Evolutionary conservation across 1,140 invertebrate genomes (phyloP), one percentile per base, ranked within the genome.

Genomic region (Diuraphis noxia): DNA sequence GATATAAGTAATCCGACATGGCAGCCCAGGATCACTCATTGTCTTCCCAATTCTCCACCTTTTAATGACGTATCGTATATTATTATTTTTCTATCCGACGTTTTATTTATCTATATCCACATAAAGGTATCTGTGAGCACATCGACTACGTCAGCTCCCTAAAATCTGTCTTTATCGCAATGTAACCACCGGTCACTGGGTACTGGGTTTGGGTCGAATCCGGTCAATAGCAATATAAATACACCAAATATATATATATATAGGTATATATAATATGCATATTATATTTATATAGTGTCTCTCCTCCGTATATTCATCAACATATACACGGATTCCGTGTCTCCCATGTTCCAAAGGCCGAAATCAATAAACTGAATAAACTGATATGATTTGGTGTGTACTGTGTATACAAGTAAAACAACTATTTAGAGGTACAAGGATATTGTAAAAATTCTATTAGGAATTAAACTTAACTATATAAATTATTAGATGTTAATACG

Each of bases 1-100:
- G 88, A 90, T 90, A 90, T 77, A 38, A 90, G 77, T 90, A 90
- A 90, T 90, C 72, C 43, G 88, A 90, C 88, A 49, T 90, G 88
- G 88, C 88, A 89, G 52, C 63, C 63, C 63, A 72, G 52, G 87
- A 88, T 88, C 52, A 56, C 19, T 77, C 40, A 86, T n/a, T 34
- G 41, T 86, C 41, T 52, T 49, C 34, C n/a, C 84, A 43, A 72
- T 72, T 38, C n/a, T 41, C 56, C 34, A 34, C 41, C 56, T 5
- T 89, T 41, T 79, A 89, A 89, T 89, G 63, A 89, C 63, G 41
- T 63, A 89, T 89, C 40, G 41, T 89, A 36, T 79, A 46, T 36
- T 77, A 46, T 77, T 89, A n/a, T 49, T 49, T 49, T 23, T 49
- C 23, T 49, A 46, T 46, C 21, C 43, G 17, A 46, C 43, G 85